Percentiles rank a stretch among this genome's conserved stretches.
These are phyloP conservation scores for Lepidochrysops patricia DNA, from an alignment of 2,888 invertebrate genomes.

Conservation along the genomic window DNA sequence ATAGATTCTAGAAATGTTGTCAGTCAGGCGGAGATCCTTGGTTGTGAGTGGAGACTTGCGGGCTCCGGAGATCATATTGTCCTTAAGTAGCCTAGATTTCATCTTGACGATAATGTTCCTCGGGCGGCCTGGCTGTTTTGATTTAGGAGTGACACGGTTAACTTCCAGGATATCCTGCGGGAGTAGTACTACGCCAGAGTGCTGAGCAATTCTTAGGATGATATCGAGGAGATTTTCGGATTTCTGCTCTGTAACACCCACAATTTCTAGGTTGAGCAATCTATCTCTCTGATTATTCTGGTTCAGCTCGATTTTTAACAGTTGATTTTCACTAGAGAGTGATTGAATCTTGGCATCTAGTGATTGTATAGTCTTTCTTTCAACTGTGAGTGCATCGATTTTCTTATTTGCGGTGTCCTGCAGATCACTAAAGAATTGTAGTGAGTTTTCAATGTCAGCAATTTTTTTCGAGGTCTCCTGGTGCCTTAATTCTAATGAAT, in stretches of 20 bases:
- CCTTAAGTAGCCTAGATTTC: not conserved
- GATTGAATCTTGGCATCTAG: not conserved
- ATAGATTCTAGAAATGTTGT: not conserved
- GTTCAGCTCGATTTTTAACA: not conserved
- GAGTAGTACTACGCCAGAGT: not conserved
- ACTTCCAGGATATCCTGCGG: not conserved
- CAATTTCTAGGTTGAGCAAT: not conserved
- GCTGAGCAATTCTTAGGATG: not conserved
- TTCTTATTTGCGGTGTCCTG: not conserved
- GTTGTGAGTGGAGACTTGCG: not conserved
- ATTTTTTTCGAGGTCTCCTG: not conserved
- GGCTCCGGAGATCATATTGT: conserved; percentile 2
- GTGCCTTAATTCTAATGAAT: not conserved
- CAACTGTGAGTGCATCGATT: not conserved
- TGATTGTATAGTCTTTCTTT: not conserved
- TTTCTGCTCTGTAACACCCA: not conserved
- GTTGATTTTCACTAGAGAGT: not conserved
- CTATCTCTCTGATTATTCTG: not conserved
- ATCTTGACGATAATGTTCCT: not conserved
- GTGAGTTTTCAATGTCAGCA: not conserved
- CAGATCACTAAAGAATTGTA: not conserved
- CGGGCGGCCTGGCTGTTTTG: not conserved
- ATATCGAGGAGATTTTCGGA: not conserved
- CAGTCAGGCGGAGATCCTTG: not conserved
- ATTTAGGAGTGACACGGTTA: conserved; percentile 19